Percentiles rank a stretch among this genome's conserved stretches.
Conservation (phyloP, 2,888 invertebrate species). For the Drosophila macrospina region DNA sequence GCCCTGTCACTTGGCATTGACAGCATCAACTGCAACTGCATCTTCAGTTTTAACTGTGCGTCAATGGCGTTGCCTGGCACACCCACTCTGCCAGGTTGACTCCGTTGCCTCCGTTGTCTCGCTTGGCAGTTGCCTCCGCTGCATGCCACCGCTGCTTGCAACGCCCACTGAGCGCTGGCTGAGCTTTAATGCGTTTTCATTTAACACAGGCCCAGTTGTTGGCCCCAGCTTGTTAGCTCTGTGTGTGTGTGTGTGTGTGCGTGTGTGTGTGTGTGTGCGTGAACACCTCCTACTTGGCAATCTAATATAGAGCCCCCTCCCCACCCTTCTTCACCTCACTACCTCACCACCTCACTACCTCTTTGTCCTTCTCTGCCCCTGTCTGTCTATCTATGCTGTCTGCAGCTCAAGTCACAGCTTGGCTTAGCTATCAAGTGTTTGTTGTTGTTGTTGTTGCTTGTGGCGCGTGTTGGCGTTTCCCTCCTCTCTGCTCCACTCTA, state of each 20-base stretch:
- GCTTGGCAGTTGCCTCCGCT: conserved; percentile 24
- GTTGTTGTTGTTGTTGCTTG: not conserved
- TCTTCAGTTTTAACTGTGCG: conserved; percentile 34
- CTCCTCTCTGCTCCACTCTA: not conserved
- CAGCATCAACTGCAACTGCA: conserved; percentile 24
- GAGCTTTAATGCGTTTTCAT: conserved; percentile 80
- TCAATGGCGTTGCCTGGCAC: conserved; percentile 54
- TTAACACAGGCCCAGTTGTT: conserved; percentile 62
- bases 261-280: conserved; percentile 50
- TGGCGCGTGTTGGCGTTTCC: conserved; percentile 52
- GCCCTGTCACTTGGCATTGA: conserved; percentile 30
- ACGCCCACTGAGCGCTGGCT: conserved; percentile 69
- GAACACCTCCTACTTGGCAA: conserved; percentile 82
- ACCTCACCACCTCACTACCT: too few relatives aligned
- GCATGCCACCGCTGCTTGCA: conserved; percentile 53
- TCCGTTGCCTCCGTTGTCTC: conserved; percentile 11
- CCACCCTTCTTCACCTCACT: too few relatives aligned
- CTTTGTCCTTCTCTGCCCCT: too few relatives aligned
- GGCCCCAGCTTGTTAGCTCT: conserved; percentile 64
- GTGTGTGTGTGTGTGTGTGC: conserved; percentile 1
- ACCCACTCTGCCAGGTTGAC: conserved; percentile 48
- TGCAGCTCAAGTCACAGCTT: conserved; percentile 16
- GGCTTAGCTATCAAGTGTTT: conserved; percentile 35
- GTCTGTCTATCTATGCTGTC: conserved; percentile 2
- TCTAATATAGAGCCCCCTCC: conserved; percentile 73